A percentile compares a stretch with the other conserved stretches of the same genome.
Evolutionary conservation across 2,888 invertebrate species (phyloP).

Genomic region (Lasioglossum villosulum): DNA sequence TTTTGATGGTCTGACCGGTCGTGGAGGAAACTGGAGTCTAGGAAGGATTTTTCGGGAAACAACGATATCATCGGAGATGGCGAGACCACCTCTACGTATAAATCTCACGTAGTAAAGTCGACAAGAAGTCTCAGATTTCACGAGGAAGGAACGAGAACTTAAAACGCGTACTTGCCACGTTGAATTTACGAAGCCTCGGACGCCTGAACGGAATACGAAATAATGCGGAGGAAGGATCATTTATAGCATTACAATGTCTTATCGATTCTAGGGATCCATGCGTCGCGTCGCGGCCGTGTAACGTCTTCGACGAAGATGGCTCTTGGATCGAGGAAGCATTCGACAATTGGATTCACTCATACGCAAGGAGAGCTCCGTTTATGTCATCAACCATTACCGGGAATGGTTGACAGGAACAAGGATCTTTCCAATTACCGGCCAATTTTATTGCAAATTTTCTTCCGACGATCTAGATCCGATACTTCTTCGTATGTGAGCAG

Average conservation of each 20-base stretch:
- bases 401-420: too few species aligned
- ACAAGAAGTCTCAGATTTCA: slow-evolving; percentile 50
- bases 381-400: not conserved
- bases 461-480: too few species aligned
- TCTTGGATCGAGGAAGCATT: slow-evolving; percentile 14
- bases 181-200: slow-evolving; percentile 31
- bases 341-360: not conserved
- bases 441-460: slow-evolving; percentile 16
- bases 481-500: not conserved
- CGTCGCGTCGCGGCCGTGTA: not conserved
- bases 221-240: slow-evolving; percentile 14
- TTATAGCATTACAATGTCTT: slow-evolving; percentile 27
- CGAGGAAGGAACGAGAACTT: slow-evolving; percentile 35
- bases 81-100: slow-evolving; percentile 33
- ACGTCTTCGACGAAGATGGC: slow-evolving; percentile 14
- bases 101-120: slow-evolving; percentile 35
- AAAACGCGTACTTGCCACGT: slow-evolving; percentile 21
- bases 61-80: slow-evolving; percentile 39
- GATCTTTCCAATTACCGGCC: not conserved
- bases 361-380: not conserved
- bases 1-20: not conserved
- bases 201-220: slow-evolving; percentile 42
- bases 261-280: slow-evolving; percentile 14
- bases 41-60: slow-evolving; percentile 6
- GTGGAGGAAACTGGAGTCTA: not conserved